Evolutionary conservation across 92 coral and sea anemone genomes (phyloP).

Genomic region (Heliopora coerulea): DNA sequence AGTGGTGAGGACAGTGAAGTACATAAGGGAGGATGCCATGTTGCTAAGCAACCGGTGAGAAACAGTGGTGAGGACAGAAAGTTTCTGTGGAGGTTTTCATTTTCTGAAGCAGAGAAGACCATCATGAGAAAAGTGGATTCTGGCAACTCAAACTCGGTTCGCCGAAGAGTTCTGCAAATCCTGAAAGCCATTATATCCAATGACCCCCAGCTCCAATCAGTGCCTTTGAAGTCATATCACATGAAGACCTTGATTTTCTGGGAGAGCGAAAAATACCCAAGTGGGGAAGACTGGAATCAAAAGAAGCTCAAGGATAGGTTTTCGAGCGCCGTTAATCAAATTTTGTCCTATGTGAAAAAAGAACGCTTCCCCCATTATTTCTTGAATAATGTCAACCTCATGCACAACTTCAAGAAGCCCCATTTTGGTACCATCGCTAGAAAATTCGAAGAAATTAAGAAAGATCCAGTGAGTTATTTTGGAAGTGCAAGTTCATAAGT

Average conservation of each 20-base stretch:
- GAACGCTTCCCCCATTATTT: slow-evolving; percentile 68
- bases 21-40: slow-evolving; percentile 58
- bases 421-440: background rate
- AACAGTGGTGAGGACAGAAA: slow-evolving; percentile 34
- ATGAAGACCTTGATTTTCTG: slow-evolving; percentile 73
- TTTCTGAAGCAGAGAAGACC: slow-evolving; percentile 67
- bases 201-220: slow-evolving; percentile 41
- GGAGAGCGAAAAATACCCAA: slow-evolving; percentile 63
- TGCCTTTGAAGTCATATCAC: slow-evolving; percentile 70
- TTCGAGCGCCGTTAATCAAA: slow-evolving; percentile 47
- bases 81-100: slow-evolving; percentile 65
- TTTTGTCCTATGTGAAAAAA: slow-evolving; percentile 43
- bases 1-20: slow-evolving; percentile 42
- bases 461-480: background rate
- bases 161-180: slow-evolving; percentile 66
- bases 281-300: slow-evolving; percentile 43
- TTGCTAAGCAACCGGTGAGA: slow-evolving; percentile 65
- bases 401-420: slow-evolving; percentile 40
- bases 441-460: slow-evolving; percentile 4
- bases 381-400: slow-evolving; percentile 56
- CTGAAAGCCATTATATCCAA: slow-evolving; percentile 47
- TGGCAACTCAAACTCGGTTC: slow-evolving; percentile 54
- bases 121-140: slow-evolving; percentile 46
- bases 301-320: slow-evolving; percentile 49
- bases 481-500: no score